Percentiles rank a stretch among this genome's conserved stretches.
phyloP scores from a whole-genome alignment of 2,797 vertebrate genomes.

The Sebastes nivosus region DNA sequence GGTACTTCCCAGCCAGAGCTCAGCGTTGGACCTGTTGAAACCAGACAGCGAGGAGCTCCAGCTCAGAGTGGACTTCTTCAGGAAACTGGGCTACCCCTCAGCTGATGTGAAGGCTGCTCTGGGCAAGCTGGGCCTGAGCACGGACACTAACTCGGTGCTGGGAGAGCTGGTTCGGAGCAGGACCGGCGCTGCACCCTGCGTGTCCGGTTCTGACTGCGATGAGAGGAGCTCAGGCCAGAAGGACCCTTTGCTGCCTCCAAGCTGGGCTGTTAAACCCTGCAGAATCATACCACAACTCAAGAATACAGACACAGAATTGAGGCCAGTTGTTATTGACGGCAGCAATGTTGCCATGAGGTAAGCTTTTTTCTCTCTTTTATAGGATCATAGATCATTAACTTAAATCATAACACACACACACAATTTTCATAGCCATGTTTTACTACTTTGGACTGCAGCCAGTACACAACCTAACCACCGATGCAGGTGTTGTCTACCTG shows the following conservation, averaged over 20 bases:
- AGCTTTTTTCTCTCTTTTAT: background rate
- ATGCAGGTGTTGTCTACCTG: background rate
- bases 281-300: constrained; percentile 43
- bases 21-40: constrained; percentile 9
- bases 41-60: constrained; percentile 77
- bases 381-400: background rate
- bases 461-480: background rate
- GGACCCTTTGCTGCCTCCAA: constrained; percentile 71
- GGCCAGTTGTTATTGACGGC: constrained; percentile 93
- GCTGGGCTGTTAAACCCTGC: constrained; percentile 48
- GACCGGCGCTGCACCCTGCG: constrained; percentile 41
- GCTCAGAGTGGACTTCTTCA: constrained; percentile 90
- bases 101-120: constrained; percentile 85
- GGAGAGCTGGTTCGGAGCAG: constrained; percentile 90
- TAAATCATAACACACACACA: background rate
- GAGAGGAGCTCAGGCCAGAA: constrained; percentile 65
- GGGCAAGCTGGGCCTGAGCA: constrained; percentile 86
- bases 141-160: constrained; percentile 92
- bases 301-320: constrained; percentile 79
- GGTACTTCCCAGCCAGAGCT: constrained; percentile 25
- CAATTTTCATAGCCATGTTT: background rate
- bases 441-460: background rate
- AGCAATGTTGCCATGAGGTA: constrained; percentile 99
- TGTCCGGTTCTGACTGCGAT: constrained; percentile 40
- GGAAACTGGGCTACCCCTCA: constrained; percentile 92